These are phyloP conservation scores for Aphrocallistes beatrix DNA, from an alignment of 37 sponge, comb jelly and placozoan genomes.

Conservation along the genomic window DNA sequence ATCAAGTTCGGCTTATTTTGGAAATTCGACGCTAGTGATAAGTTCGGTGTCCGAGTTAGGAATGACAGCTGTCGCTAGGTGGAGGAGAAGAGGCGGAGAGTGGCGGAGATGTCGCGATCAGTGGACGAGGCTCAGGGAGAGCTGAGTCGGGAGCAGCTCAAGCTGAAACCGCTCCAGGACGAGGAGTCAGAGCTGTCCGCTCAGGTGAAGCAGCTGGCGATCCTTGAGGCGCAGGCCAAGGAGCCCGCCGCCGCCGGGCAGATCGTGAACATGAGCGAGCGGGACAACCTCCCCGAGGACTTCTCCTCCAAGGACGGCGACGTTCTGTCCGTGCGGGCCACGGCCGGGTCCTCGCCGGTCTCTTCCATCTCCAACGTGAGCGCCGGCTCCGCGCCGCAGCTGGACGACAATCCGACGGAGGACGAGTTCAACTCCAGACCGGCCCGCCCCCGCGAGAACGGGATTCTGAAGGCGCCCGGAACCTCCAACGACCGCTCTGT, in stretches of 20 bases:
- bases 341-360: conserved; percentile 30
- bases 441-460: not conserved
- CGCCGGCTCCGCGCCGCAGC: conserved; percentile 8
- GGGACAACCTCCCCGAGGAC: not conserved
- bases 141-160: not conserved
- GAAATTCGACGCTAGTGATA: too few relatives aligned
- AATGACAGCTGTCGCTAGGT: not conserved
- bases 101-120: not conserved
- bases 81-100: not conserved
- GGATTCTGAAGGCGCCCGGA: not conserved
- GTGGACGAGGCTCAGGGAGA: not conserved
- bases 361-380: conserved; percentile 23
- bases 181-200: not conserved
- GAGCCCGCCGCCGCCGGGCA: not conserved
- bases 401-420: not conserved
- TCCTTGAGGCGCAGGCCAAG: conserved; percentile 9
- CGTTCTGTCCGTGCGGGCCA: conserved; percentile 14
- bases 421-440: not conserved
- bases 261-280: not conserved
- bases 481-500: not conserved
- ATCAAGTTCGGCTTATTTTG: too few relatives aligned
- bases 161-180: conserved; percentile 3
- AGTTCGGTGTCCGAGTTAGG: too few relatives aligned
- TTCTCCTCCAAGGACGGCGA: not conserved
- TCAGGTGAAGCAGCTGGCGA: conserved; percentile 15